Percentiles rank a stretch among this genome's conserved stretches.
These are phyloP conservation scores for Valencia hispanica DNA, from an alignment of 2,797 vertebrate genomes.

Conservation along the genomic window DNA sequence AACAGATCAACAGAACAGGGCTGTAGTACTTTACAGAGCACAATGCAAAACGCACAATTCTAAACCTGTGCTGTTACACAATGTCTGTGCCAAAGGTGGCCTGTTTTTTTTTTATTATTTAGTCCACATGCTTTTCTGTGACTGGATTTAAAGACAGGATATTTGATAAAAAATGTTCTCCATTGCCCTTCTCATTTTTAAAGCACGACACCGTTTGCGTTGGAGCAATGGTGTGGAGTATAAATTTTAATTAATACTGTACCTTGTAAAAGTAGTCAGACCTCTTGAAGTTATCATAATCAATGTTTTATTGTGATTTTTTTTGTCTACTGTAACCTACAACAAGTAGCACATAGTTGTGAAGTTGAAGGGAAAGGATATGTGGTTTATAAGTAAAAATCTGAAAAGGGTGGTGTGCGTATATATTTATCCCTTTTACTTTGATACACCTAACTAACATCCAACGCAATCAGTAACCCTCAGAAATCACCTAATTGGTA, in stretches of 20 bases:
- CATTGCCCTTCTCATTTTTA: slow-evolving; percentile 9
- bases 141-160: slow-evolving; percentile 4
- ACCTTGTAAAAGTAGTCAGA: neutral
- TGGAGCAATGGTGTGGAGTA: slow-evolving; percentile 5
- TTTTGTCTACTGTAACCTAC: neutral
- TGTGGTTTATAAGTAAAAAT: neutral
- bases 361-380: neutral
- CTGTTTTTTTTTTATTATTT: slow-evolving; percentile 9
- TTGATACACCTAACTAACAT: neutral
- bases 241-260: slow-evolving; percentile 18
- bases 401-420: neutral
- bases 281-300: neutral
- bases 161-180: slow-evolving; percentile 5
- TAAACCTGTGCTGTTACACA: slow-evolving; percentile 24
- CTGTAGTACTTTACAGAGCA: slow-evolving; percentile 15
- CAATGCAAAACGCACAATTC: neutral
- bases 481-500: neutral
- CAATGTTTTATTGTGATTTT: neutral
- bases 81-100: neutral
- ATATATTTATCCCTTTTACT: neutral
- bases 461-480: neutral
- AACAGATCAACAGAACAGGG: slow-evolving; percentile 37
- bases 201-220: slow-evolving; percentile 25
- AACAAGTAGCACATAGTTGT: neutral
- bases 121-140: slow-evolving; percentile 9